phyloP scores from a whole-genome alignment of 2,113 vertebrate genomes.

The Pachycephala philippinensis region DNA sequence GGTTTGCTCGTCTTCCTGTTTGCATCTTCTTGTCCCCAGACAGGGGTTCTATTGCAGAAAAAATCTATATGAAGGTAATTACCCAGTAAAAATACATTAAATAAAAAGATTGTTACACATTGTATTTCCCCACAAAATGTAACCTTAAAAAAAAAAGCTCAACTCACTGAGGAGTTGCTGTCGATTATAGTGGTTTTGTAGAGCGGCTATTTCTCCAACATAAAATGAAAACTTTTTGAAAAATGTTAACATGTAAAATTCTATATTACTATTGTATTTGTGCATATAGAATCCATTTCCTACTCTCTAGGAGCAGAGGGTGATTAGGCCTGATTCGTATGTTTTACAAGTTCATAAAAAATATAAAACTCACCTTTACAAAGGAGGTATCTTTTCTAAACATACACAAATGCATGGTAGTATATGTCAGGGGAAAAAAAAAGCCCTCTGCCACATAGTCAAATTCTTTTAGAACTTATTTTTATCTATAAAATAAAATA shows the following conservation, averaged over 20 bases:
- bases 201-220: not conserved
- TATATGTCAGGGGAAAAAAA: not conserved
- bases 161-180: not conserved
- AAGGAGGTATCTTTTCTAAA: not conserved
- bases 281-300: not conserved
- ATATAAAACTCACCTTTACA: not conserved
- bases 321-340: not conserved
- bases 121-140: not conserved
- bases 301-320: not conserved
- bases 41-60: not conserved
- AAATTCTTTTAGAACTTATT: not conserved
- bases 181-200: not conserved
- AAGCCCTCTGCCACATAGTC: not conserved
- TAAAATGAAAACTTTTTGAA: not conserved
- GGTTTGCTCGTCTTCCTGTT: not conserved
- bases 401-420: not conserved
- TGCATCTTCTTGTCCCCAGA: not conserved
- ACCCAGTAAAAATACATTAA: not conserved
- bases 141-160: not conserved
- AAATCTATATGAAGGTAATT: not conserved
- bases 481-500: not conserved
- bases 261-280: not conserved
- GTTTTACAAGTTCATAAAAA: not conserved
- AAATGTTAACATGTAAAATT: not conserved
- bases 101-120: not conserved